Conservation (phyloP, 2,888 invertebrate species). For the Aphidius colemani region DNA sequence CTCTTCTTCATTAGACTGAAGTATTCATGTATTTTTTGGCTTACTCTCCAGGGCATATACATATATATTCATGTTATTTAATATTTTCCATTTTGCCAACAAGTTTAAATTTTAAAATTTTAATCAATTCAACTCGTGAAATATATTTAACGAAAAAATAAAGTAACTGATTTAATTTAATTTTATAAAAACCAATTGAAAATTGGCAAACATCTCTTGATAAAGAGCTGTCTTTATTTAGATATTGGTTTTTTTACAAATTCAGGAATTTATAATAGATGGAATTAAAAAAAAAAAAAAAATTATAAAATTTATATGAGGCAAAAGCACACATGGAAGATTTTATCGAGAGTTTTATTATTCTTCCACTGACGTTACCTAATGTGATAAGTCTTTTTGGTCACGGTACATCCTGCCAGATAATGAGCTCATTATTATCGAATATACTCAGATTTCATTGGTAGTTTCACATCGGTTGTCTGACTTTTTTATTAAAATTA, state of each 20-base stretch:
- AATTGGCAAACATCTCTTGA: too few species aligned
- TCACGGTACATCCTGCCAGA: constrained; percentile 37
- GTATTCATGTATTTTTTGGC: constrained; percentile 14
- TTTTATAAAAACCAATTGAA: too few species aligned
- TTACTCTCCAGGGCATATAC: not conserved
- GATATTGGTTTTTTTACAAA: too few species aligned
- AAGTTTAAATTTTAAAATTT: too few species aligned
- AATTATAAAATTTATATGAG: constrained; percentile 3
- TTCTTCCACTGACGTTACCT: constrained; percentile 42
- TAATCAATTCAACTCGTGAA: too few species aligned
- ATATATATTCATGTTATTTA: too few species aligned
- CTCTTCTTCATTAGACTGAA: constrained; percentile 11
- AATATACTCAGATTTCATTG: constrained; percentile 28
- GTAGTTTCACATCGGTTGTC: constrained; percentile 14
- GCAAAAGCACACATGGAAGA: constrained; percentile 25
- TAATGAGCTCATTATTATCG: constrained; percentile 39
- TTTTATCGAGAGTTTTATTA: not conserved
- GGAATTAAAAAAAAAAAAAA: too few species aligned
- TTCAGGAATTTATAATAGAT: too few species aligned
- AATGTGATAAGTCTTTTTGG: constrained; percentile 46
- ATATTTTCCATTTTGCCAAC: too few species aligned
- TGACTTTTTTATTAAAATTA: constrained; percentile 38
- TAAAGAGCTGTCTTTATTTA: too few species aligned
- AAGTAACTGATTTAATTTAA: too few species aligned
- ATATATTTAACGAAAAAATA: too few species aligned